These are phyloP conservation scores for Tetrax tetrax DNA, from an alignment of 2,113 vertebrate genomes.

Conservation along the genomic window DNA sequence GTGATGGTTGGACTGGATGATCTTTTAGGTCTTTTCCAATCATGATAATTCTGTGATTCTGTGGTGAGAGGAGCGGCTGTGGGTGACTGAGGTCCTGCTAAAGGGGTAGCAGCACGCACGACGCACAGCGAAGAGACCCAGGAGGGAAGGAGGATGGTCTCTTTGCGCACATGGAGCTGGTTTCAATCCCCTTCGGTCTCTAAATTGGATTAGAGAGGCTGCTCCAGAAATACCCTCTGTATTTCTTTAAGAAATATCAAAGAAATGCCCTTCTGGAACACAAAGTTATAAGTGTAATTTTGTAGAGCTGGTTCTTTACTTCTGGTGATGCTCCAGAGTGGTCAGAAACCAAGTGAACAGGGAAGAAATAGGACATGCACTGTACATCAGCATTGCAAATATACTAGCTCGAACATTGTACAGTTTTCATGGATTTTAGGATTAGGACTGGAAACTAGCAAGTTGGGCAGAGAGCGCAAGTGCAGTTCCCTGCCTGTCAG, in stretches of 20 bases:
- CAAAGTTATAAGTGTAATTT: background rate
- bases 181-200: background rate
- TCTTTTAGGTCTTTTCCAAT: too few relatives aligned
- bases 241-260: background rate
- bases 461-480: background rate
- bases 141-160: background rate
- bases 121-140: fast-evolving
- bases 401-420: background rate
- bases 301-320: background rate
- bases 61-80: background rate
- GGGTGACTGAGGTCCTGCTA: background rate
- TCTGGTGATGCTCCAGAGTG: background rate
- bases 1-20: too few relatives aligned
- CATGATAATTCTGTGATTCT: too few relatives aligned
- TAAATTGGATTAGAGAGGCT: background rate
- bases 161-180: background rate
- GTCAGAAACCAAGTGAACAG: background rate
- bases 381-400: background rate
- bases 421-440: background rate
- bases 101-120: background rate
- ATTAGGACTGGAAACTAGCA: background rate
- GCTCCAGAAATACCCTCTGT: background rate
- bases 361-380: background rate
- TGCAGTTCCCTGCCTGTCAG: background rate
- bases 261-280: background rate